These are phyloP conservation scores for Fragum whitleyi DNA, from an alignment of 2,888 invertebrate genomes.

Conservation along the genomic window DNA sequence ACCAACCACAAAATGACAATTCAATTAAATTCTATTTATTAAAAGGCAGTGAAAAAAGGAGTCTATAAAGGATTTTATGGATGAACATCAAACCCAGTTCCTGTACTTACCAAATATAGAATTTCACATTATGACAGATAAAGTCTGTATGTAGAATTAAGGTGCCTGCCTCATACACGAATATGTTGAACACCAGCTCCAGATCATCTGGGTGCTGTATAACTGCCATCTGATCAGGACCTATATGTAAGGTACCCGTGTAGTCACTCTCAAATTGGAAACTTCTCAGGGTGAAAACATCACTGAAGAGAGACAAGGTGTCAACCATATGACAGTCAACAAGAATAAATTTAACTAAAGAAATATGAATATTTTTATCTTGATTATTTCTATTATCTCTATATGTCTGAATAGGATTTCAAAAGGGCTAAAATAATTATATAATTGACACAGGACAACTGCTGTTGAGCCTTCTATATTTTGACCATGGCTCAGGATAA, in stretches of 20 bases:
- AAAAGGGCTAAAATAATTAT: too few relatives aligned
- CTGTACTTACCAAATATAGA: slow-evolving; percentile 71
- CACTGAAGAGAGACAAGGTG: background rate
- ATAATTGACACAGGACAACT: too few relatives aligned
- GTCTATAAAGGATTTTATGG: too few relatives aligned
- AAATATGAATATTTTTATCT: background rate
- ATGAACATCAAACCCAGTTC: too few relatives aligned
- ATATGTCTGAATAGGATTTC: too few relatives aligned
- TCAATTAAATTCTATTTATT: too few relatives aligned
- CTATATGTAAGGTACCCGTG: slow-evolving; percentile 72
- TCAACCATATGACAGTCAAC: too few relatives aligned
- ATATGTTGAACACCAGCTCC: slow-evolving; percentile 73
- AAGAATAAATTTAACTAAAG: background rate
- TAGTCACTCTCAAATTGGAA: slow-evolving; percentile 70
- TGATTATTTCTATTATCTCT: background rate
- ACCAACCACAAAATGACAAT: too few relatives aligned
- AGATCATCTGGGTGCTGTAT: slow-evolving; percentile 71
- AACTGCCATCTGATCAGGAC: slow-evolving; percentile 68
- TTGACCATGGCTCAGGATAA: too few relatives aligned
- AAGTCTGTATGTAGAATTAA: slow-evolving; percentile 72
- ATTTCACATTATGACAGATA: slow-evolving; percentile 66
- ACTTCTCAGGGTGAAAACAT: slow-evolving; percentile 51
- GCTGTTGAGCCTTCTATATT: too few relatives aligned
- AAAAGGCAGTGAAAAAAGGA: too few relatives aligned
- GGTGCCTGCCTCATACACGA: slow-evolving; percentile 73